phyloP scores from a whole-genome alignment of 2,797 vertebrate species.

The Tenualosa ilisha region DNA sequence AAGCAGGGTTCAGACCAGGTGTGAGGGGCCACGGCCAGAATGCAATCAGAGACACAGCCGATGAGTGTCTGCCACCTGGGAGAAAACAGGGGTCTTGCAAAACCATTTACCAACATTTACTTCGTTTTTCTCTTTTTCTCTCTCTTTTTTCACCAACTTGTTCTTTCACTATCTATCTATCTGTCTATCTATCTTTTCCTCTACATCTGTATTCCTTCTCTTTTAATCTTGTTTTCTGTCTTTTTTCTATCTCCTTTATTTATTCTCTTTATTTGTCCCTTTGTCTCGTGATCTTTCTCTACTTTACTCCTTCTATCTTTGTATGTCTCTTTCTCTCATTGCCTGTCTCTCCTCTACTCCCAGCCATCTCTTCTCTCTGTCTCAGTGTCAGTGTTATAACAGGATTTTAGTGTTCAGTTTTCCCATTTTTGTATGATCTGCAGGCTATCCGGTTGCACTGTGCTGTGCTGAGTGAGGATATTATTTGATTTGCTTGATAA shows the following conservation, averaged over 20 bases:
- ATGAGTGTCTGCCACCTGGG: conserved; percentile 45
- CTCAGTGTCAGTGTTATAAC: not conserved
- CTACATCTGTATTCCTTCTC: not conserved
- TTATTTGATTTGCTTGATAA: conserved; percentile 11
- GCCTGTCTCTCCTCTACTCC: not conserved
- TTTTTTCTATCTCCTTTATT: not conserved
- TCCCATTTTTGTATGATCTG: not conserved
- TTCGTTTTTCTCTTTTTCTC: not conserved
- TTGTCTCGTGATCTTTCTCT: not conserved
- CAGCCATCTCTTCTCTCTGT: not conserved
- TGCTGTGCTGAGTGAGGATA: not conserved
- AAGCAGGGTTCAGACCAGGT: conserved; percentile 48
- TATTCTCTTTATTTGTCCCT: not conserved
- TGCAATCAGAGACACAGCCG: conserved; percentile 58
- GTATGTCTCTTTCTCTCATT: not conserved
- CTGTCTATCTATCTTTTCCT: not conserved
- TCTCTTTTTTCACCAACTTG: not conserved
- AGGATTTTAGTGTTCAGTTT: not conserved
- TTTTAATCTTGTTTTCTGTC: not conserved
- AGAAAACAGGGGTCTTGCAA: conserved; percentile 48
- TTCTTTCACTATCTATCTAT: not conserved
- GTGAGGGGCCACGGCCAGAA: conserved; percentile 48
- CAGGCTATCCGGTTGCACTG: not conserved
- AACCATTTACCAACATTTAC: conserved; percentile 33
- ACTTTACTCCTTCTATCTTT: not conserved